Evolutionary conservation across 2,113 vertebrate genomes (phyloP), one percentile per base, ranked within the genome.

Genomic region (Naja naja): DNA sequence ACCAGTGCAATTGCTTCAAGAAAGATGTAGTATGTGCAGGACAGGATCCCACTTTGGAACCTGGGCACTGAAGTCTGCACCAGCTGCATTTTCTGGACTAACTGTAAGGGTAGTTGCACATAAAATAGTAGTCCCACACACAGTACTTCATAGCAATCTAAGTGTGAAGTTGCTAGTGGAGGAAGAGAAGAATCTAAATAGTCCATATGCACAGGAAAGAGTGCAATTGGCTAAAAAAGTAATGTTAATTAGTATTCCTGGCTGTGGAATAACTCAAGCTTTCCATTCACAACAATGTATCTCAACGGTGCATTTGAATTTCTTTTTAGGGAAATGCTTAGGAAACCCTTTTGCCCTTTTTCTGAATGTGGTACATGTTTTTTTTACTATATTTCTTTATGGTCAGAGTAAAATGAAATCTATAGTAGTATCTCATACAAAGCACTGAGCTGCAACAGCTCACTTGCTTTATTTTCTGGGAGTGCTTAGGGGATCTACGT

Each of bases 291-390:
- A 85, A 20, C 43, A 6, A 45, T 23, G 7, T 18, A 20, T 45
- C 22, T 85, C 34, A 23, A 85, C 16, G 34, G 95, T 96, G 47
- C 47, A 9, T 49, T 49, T 49, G 7, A 10, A 90, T 95, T 94
- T 81, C 87, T 95, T 34, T 34, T 55, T n/a, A 69, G 10, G 20
- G 91, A 89, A 85, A 96, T 52, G 0, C 0, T 87, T 64, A 86
- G 47, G 47, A 49, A 49, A 49, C 47, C 8, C 1, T 49, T 49
- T 49, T 9, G 47, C 87, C 93, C 93, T 91, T 43, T 86, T 96
- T 95, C 87, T 43, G 90, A 2, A 92, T 92, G 43, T 64, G 45
- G 3, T 34, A 1, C 43, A 55, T n/a, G n/a, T 34, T 88, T 49
- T 20, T 87, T 54, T 16, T 8, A 14, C 23, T 60, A 1, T 30